A percentile compares a stretch with the other conserved stretches of the same genome.
These are phyloP conservation scores for Turritopsis dohrnii DNA, from an alignment of 30 jellyfish, hydroid and myxozoan species.

Conservation along the genomic window DNA sequence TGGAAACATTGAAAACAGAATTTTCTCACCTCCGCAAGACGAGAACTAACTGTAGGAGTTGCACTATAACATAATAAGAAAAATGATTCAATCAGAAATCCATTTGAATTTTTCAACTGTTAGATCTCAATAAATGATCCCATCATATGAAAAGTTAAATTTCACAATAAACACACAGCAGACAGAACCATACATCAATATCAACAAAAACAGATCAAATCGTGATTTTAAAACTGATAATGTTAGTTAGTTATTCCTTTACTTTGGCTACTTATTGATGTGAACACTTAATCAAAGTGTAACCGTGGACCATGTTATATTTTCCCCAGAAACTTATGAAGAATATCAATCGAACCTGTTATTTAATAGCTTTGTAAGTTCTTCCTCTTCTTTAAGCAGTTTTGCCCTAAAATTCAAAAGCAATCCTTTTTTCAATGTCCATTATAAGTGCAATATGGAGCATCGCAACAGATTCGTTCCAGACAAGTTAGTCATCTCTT, in stretches of 20 bases:
- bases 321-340: too few species aligned
- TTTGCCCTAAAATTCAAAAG: background rate
- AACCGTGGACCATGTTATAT: too few species aligned
- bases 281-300: too few species aligned
- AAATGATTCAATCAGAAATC: background rate
- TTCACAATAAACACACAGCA: background rate
- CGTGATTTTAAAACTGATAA: too few species aligned
- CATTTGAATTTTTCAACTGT: background rate
- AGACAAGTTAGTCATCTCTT: background rate
- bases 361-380: slow-evolving; percentile 4
- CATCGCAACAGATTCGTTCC: too few species aligned
- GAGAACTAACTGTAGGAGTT: background rate
- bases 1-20: background rate
- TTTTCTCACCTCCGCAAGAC: slow-evolving; percentile 15
- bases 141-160: background rate
- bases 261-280: too few species aligned
- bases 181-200: background rate
- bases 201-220: background rate
- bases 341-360: too few species aligned
- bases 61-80: background rate
- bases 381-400: slow-evolving; percentile 24
- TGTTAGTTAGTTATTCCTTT: too few species aligned
- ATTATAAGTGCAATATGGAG: too few species aligned
- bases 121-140: background rate
- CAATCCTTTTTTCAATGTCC: background rate